Evolutionary conservation across 2,113 vertebrate species (phyloP), one percentile per base, ranked within the genome.

Genomic region (Chaetops frenatus): DNA sequence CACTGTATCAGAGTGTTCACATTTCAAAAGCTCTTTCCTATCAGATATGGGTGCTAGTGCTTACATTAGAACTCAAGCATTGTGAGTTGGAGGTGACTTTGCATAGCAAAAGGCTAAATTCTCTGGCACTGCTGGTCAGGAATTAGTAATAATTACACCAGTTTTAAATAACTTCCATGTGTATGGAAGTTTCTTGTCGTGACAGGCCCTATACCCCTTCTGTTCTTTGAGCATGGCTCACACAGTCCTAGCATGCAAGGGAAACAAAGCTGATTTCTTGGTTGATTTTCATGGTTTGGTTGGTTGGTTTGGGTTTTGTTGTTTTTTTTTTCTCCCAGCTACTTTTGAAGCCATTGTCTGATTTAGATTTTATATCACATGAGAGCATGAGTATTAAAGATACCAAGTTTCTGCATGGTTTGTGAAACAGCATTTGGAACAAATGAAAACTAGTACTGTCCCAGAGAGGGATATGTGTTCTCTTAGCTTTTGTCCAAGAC

Each of bases 1-100:
- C 36, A 14, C 36, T 78, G 2, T 88, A 73, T 94, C 38, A 36
- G 51, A 25, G 21, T 82, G 76, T 69, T 90, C 45, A 62, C 44
- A 65, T 96, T 95, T 94, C 88, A 89, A 84, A 91, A 77, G 47
- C 35, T 74, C 60, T 64, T 86, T 86, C 51, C 6, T 71, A 92
- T 96, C 94, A 84, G 86, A 71, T 91, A 81, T 15, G 44, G 20
- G 61, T 86, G 64, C n/a, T 74, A 33, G 38, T 51, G 69, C 61
- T 88, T 84, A 89, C 65, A 66, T 56, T 67, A 65, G 60, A 86
- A 80, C 11, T 70, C 86, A 92, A 51, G 90, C 51, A 83, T 42
- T 54, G 51, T 48, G 54, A 93, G 35, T 9, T 88, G 73, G 61
- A 95, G 92, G 91, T 94, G 91, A 94, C 88, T 78, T 94, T 92